Base-by-base conservation (phyloP, 2,113 vertebrate species). In the Corythoichthys intestinalis region DNA sequence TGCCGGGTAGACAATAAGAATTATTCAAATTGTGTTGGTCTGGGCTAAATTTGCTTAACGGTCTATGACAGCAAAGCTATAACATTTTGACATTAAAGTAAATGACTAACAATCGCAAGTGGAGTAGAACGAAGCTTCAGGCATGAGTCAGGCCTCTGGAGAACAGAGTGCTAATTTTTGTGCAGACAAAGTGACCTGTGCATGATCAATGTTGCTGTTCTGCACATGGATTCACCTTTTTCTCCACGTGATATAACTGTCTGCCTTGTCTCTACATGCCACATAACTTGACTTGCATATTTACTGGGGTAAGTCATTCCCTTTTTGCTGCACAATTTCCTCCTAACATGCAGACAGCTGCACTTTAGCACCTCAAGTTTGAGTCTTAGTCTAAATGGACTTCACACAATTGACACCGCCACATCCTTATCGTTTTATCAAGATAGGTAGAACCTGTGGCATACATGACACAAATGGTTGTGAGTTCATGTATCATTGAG, bases 201-300 rank as follows among this genome's bases (percentile, higher is more conserved):
- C 28, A 28, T 67, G 37, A 76, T 74, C 65, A 52, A 65, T 57
- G 49, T 63, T 64, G 8, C 62, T 64, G 47, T 59, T 77, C 59
- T 37, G 8, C 47, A 78, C 54, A 68, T 66, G 56, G 78, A 71
- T 63, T 70, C 57, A 37, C 2, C 34, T 56, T 34, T 56, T 56
- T 12, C 11, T 4, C 56, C 34, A 58, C 56, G 6, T 58, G 35
- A 47, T 56, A 56, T 46, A 58, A 69, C 34, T 57, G n/a, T 50
- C 49, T 44, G 49, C 68, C 73, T 63, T 82, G 71, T 66, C 70
- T 83, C 62, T 79, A 78, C 82, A 78, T 58, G 82, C 66, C 71
- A 44, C 78, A 85, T 77, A 82, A 68, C 68, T 68, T 38, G 37
- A 46, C 68, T 4, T 20, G 8, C 69, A 61, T 50, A 67, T 78